phyloP scores from a whole-genome alignment of 2,797 vertebrate genomes.

The Eulemur albifrons region DNA sequence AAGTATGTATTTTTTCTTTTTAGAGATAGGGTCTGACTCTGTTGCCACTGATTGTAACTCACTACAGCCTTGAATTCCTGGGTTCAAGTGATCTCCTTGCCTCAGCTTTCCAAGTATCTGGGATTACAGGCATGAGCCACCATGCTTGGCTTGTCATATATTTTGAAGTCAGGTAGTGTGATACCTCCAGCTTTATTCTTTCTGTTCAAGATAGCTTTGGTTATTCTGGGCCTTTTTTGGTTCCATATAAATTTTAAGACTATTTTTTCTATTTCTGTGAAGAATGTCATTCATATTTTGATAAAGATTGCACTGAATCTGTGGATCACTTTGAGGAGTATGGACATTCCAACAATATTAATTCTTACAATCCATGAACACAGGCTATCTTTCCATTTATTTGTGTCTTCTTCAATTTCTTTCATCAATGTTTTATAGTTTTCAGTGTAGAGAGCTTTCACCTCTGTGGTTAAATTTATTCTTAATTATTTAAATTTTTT shows the following conservation, averaged over 20 bases:
- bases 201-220: not conserved
- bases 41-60: not conserved
- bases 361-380: not conserved
- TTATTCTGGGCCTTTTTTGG: not conserved
- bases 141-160: no score
- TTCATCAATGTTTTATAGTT: not conserved
- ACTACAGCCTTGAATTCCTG: not conserved
- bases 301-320: not conserved
- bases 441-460: not conserved
- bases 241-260: not conserved
- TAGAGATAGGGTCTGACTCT: not conserved
- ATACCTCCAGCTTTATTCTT: not conserved
- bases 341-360: not conserved
- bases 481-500: not conserved
- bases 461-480: not conserved
- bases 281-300: not conserved
- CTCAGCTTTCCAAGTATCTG: not conserved
- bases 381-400: not conserved
- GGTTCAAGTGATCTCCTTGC: not conserved
- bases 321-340: not conserved
- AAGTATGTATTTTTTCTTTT: not conserved
- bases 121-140: not conserved
- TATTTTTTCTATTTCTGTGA: not conserved
- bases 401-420: not conserved
- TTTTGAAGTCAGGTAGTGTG: not conserved